Base-by-base conservation (phyloP, 2,888 invertebrate genomes). In the Andricus quercusramuli region DNA sequence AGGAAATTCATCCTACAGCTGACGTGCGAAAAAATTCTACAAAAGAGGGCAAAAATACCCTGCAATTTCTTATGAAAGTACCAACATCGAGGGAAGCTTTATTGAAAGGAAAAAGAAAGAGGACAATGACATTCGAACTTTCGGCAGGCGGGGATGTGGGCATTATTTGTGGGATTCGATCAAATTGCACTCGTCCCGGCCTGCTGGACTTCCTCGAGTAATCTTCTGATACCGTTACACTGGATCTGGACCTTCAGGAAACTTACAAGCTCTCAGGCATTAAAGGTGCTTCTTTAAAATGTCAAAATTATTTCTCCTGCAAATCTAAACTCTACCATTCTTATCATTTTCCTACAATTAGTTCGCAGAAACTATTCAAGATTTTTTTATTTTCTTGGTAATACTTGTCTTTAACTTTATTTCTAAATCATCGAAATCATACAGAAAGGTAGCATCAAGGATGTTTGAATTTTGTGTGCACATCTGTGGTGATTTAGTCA, bases 161-260 rank as follows among this genome's bases (percentile, higher is more conserved):
- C 93, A 93, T 85, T 87, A 92, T 93, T 92, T 92, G 92, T 90
- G 85, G 84, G 84, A 83, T 88, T 85, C 80, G 84, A 89, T 90
- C 93, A 93, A 91, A 93, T 93, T 93, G 93, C 93, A 93, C 93
- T 93, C 91, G 91, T 93, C 93, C 93, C 93, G 93, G 93, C 93
- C 93, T 93, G 93, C 93, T 90, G 88, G 88, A 88, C 89, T 86
- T 83, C 47, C 83, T 91, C 88, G 88, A 89, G 82, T 83, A 80
- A 79, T 78, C 81, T 76, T 81, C 81, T 79, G 74, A 37, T 74
- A 44, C 44, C 62, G 59, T 56, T 70, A 41, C 56, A 25, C 41
- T 70, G 68, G 41, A 79, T 68, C 70, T 56, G 74, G 74, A 74
- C 74, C 74, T 74, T 64, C 74, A 74, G n/a, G 29, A 37, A 74